phyloP scores from a whole-genome alignment of 1,140 invertebrate genomes.

The Drosophila azteca region DNA sequence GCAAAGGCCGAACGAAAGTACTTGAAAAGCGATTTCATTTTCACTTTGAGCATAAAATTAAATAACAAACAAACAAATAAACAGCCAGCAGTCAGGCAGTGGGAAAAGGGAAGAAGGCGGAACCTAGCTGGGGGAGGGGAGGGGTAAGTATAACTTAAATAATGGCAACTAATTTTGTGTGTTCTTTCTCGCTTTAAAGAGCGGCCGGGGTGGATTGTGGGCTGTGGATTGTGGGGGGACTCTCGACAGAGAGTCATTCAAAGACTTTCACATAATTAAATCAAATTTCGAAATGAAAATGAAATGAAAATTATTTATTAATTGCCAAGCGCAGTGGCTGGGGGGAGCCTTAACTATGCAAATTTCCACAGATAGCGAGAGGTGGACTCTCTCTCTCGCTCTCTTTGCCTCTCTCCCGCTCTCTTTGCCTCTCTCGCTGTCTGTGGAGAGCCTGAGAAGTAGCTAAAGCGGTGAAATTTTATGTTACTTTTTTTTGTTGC shows the following conservation, averaged over 20 bases:
- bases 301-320: conserved; percentile 78
- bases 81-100: neutral
- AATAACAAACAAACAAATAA: conserved; percentile 56
- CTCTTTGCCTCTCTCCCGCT: neutral
- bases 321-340: conserved; percentile 31
- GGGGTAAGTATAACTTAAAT: conserved; percentile 43
- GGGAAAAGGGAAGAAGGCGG: too few relatives aligned
- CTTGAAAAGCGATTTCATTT: conserved; percentile 70
- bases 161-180: conserved; percentile 74
- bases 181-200: conserved; percentile 56
- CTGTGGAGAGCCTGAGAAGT: conserved; percentile 15
- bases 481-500: conserved; percentile 18
- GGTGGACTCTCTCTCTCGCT: neutral
- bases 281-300: conserved; percentile 77
- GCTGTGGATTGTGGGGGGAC: neutral
- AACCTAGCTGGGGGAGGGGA: too few relatives aligned
- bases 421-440: too few relatives aligned
- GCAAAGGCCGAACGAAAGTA: conserved; percentile 37
- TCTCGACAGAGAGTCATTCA: conserved; percentile 1
- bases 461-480: conserved; percentile 37
- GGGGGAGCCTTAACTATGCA: conserved; percentile 27
- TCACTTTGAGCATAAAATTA: conserved; percentile 78
- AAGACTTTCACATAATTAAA: conserved; percentile 76
- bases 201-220: too few relatives aligned
- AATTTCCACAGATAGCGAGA: conserved; percentile 50